Evolutionary conservation across 2,888 invertebrate genomes (phyloP).

Genomic region (Eugnorisma glareosa): DNA sequence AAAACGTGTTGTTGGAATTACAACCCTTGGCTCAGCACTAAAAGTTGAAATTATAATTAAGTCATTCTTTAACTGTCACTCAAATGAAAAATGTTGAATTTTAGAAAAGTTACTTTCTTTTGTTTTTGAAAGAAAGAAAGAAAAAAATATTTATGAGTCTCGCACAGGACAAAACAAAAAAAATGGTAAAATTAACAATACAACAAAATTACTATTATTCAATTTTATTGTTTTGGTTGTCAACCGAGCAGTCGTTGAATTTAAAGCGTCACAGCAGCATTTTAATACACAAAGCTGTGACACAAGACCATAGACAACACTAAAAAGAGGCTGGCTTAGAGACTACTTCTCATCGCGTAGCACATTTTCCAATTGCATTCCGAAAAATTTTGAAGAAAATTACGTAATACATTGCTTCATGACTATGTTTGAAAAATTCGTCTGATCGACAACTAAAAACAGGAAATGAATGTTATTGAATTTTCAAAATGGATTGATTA

Average conservation of each 20-base stretch:
- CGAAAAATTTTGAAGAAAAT: too few species aligned
- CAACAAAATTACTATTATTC: too few species aligned
- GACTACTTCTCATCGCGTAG: background rate
- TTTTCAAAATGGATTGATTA: background rate
- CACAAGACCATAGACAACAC: background rate
- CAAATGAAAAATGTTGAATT: background rate
- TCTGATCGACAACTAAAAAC: background rate
- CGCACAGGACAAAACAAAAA: too few species aligned
- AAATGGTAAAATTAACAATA: too few species aligned
- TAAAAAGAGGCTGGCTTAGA: background rate
- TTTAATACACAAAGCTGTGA: background rate
- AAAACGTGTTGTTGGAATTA: background rate
- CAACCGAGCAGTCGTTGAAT: background rate
- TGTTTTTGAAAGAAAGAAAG: too few species aligned
- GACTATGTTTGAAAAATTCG: background rate
- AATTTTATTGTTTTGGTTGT: too few species aligned
- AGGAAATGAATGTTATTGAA: background rate
- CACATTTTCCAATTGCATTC: background rate
- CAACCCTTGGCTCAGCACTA: background rate
- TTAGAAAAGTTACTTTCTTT: too few species aligned
- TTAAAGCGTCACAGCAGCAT: background rate
- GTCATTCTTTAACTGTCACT: background rate
- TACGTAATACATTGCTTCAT: too few species aligned
- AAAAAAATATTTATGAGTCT: too few species aligned
- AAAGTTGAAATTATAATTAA: background rate